Evolutionary conservation across 2,888 invertebrate species (phyloP).

Genomic region (Andrena dorsata): DNA sequence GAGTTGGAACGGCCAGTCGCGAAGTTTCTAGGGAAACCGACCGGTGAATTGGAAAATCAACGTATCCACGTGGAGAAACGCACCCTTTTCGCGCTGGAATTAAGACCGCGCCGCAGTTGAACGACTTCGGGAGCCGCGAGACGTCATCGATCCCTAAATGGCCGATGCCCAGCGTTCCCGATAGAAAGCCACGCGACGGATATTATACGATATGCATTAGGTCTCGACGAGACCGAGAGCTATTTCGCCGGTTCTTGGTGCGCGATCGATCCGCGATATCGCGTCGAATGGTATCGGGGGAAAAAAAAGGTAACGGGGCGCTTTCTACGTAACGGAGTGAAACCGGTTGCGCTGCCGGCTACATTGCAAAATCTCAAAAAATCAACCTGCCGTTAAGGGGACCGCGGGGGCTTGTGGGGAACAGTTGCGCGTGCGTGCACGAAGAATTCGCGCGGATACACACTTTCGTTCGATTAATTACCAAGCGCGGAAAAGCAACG

Average conservation of each 20-base stretch:
- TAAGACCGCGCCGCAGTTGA: conserved; percentile 25
- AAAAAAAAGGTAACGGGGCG: conserved; percentile 45
- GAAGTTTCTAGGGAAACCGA: neutral
- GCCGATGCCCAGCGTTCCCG: conserved; percentile 43
- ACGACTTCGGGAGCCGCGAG: conserved; percentile 43
- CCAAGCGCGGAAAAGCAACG: neutral
- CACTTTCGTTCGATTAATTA: neutral
- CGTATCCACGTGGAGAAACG: neutral
- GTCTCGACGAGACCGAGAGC: conserved; percentile 15
- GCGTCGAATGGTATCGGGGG: conserved; percentile 26
- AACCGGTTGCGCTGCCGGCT: conserved; percentile 67
- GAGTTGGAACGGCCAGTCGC: neutral
- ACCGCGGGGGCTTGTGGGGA: neutral
- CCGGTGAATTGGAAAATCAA: neutral
- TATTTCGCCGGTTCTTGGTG: conserved; percentile 45
- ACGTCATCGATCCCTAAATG: conserved; percentile 65
- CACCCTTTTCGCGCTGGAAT: neutral
- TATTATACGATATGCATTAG: conserved; percentile 57
- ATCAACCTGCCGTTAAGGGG: conserved; percentile 51
- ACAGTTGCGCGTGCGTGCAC: neutral
- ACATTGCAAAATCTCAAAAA: conserved; percentile 65
- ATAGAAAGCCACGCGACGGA: conserved; percentile 23
- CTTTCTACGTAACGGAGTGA: conserved; percentile 64
- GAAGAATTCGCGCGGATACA: conserved; percentile 23
- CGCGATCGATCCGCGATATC: conserved; percentile 59